Evolutionary conservation across 2,113 vertebrate species (phyloP).

Genomic region (Triplophysa dalaica): DNA sequence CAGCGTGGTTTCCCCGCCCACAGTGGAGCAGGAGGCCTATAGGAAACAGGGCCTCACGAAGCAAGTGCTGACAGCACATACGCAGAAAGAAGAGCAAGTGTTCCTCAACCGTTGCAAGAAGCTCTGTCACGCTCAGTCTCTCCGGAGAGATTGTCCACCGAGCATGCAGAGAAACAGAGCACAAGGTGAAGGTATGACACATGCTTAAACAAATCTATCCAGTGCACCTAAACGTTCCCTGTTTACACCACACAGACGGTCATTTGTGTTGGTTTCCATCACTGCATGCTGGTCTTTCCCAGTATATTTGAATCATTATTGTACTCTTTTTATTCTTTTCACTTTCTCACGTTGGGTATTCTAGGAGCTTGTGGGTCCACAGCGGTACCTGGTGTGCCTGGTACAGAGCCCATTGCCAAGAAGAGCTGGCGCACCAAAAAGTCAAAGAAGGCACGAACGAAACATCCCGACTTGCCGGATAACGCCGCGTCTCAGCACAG

Average conservation of each 20-base stretch:
- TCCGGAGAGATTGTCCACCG: constrained; percentile 77
- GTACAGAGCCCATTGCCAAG: constrained; percentile 54
- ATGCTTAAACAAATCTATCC: not conserved
- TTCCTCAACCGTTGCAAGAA: constrained; percentile 85
- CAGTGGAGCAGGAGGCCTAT: constrained; percentile 82
- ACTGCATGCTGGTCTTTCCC: too few relatives aligned
- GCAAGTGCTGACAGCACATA: constrained; percentile 90
- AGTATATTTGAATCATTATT: too few relatives aligned
- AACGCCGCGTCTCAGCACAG: constrained; percentile 80
- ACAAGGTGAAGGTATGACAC: constrained; percentile 65
- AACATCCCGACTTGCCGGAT: constrained; percentile 83
- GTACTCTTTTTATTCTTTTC: not conserved
- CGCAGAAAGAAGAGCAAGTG: constrained; percentile 89
- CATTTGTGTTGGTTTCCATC: too few relatives aligned
- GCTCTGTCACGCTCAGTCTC: constrained; percentile 67
- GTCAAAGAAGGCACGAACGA: constrained; percentile 77
- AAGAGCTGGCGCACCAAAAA: constrained; percentile 76
- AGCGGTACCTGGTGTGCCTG: not conserved
- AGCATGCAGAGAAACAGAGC: constrained; percentile 74
- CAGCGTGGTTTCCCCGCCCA: constrained; percentile 62
- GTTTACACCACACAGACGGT: too few relatives aligned
- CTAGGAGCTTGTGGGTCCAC: constrained; percentile 3
- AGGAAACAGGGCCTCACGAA: constrained; percentile 89
- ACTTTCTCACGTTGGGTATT: not conserved
- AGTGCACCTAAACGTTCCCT: too few relatives aligned